Evolutionary conservation across 2,888 invertebrate genomes (phyloP).

Genomic region (Lithodes maja): DNA sequence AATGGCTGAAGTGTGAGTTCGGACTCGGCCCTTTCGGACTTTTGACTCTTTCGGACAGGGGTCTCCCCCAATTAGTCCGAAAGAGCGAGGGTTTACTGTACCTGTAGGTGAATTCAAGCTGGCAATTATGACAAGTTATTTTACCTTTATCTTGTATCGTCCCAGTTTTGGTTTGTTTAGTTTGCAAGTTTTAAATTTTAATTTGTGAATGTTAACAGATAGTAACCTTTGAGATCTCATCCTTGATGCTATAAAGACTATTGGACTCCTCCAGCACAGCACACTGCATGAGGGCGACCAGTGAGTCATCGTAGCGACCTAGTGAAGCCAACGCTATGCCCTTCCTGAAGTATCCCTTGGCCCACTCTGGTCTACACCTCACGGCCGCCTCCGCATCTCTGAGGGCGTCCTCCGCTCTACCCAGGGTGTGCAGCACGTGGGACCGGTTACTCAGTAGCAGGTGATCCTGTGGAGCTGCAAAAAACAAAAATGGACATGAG

Average conservation of each 20-base stretch:
- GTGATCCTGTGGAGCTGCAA: constrained; percentile 80
- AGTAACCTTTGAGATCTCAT: constrained; percentile 50
- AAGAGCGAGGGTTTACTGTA: too few species aligned
- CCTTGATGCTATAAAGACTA: constrained; percentile 51
- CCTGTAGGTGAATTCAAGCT: too few species aligned
- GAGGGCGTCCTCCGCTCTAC: constrained; percentile 80
- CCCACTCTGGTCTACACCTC: constrained; percentile 80
- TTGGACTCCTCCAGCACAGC: constrained; percentile 77
- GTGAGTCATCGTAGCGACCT: constrained; percentile 79
- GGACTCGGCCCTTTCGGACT: too few species aligned
- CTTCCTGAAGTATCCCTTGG: constrained; percentile 81
- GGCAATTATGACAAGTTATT: too few species aligned
- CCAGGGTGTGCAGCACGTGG: constrained; percentile 80
- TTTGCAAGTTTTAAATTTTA: not conserved
- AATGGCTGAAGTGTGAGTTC: too few species aligned
- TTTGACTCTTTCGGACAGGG: too few species aligned
- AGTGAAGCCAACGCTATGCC: constrained; percentile 78
- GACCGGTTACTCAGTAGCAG: constrained; percentile 81
- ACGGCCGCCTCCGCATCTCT: constrained; percentile 81
- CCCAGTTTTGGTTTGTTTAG: too few species aligned
- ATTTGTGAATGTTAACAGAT: not conserved
- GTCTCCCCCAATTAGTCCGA: too few species aligned
- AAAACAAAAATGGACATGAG: too few species aligned
- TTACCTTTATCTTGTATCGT: too few species aligned
- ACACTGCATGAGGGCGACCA: constrained; percentile 78